Base-by-base conservation (phyloP, 1,140 invertebrate genomes). In the Maniola jurtina region DNA sequence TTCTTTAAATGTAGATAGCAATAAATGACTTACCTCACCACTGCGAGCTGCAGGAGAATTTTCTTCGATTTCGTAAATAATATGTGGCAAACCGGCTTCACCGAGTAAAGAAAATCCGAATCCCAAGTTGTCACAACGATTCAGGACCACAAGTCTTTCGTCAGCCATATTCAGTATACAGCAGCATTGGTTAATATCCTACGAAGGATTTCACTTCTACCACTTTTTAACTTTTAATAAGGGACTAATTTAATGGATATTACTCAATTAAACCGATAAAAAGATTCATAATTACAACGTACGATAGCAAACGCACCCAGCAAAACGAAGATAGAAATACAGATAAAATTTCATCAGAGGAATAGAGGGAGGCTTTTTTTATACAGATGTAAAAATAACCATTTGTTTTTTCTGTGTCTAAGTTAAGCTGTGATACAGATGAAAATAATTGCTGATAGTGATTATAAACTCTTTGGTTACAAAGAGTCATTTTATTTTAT, bases 1-100 rank as follows among this genome's bases (percentile, higher is more conserved):
- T 16, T 9, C 8, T 5, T 55, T n/a, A n/a, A n/a, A 34, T 35
- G 54, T 55, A 25, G 10, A 55, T 13, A 55, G 38, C 25, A n/a
- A 45, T 38, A 38, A 36, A 6, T 57, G 11, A 15, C 94, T 95
- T 93, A 97, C 96, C 95, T 96, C 94, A 86, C 96, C 96, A 88
- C 95, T 95, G 84, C 95, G 94, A 75, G 96, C 96, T 67, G 96
- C 96, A 81, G 96, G 96, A 73, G 96, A 97, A 91, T 97, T 96
- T 91, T 97, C 96, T 80, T 96, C 93, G 82, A 98, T 97, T 91
- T 97, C 95, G 92, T 97, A 97, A 86, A 98, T 96, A 85, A 97
- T 95, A 84, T 97, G 96, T 80, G 96, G 96, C 84, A 96, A 93
- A 86, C 96, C 96, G 79, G 95, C 95, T 90, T 96, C 95, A 68